phyloP scores from a whole-genome alignment of 2,797 vertebrate species.

The Champsocephalus gunnari region DNA sequence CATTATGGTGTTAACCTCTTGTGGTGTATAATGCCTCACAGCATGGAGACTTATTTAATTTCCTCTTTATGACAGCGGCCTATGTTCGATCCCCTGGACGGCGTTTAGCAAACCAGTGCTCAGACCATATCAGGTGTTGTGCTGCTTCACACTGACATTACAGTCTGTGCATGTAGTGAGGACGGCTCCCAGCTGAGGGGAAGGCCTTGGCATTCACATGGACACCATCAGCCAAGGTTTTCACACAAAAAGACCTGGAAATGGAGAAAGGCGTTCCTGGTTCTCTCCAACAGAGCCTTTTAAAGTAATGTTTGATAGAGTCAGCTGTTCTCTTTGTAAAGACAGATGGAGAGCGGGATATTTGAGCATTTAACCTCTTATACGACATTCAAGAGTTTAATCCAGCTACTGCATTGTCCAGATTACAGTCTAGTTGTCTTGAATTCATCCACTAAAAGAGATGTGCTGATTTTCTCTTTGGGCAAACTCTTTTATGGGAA shows the following conservation, averaged over 20 bases:
- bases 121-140: constrained; percentile 72
- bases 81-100: constrained; percentile 39
- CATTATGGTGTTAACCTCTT: constrained; percentile 83
- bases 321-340: constrained; percentile 35
- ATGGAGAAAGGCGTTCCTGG: constrained; percentile 22
- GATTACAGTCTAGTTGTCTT: not conserved
- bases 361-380: not conserved
- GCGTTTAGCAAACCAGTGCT: constrained; percentile 44
- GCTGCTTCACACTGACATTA: constrained; percentile 53
- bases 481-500: not conserved
- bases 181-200: constrained; percentile 44
- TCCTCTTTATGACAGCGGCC: constrained; percentile 52
- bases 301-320: constrained; percentile 66
- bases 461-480: not conserved
- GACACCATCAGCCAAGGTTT: constrained; percentile 66
- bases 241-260: constrained; percentile 34
- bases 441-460: not conserved
- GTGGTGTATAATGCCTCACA: constrained; percentile 71
- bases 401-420: not conserved
- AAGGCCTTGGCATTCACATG: constrained; percentile 60
- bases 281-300: constrained; percentile 59
- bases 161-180: constrained; percentile 46
- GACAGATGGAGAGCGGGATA: constrained; percentile 1
- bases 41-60: constrained; percentile 69
- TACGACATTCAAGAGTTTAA: not conserved